A percentile compares a stretch with the other conserved stretches of the same genome.
Conservation (phyloP, 2,797 vertebrate genomes). For the Cirrhinus molitorella region DNA sequence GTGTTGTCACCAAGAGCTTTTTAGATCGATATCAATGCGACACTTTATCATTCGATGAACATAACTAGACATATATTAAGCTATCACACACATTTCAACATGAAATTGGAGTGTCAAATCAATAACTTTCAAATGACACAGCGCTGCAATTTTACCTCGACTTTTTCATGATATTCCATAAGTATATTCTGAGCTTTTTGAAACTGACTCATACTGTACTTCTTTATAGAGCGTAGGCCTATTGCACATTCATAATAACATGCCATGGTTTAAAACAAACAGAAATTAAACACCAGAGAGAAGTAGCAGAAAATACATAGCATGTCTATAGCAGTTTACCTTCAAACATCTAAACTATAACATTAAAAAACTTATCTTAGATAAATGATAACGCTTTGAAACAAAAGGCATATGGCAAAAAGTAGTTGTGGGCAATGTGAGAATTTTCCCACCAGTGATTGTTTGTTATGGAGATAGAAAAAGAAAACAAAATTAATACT, state of each 20-base stretch:
- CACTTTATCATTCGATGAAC: conserved; percentile 15
- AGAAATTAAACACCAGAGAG: neutral
- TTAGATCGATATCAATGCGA: conserved; percentile 18
- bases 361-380: neutral
- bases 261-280: neutral
- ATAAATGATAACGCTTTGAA: neutral
- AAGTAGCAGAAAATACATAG: neutral
- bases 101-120: conserved; percentile 16
- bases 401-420: neutral
- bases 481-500: conserved; percentile 65
- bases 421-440: neutral
- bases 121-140: conserved; percentile 14
- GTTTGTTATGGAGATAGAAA: too few species aligned
- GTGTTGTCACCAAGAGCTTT: conserved; percentile 62
- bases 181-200: neutral
- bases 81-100: conserved; percentile 11
- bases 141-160: neutral
- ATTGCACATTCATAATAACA: neutral
- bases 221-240: neutral
- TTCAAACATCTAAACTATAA: neutral
- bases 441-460: too few species aligned
- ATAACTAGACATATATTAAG: conserved; percentile 26
- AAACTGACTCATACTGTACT: neutral
- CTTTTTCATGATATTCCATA: neutral
- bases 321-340: neutral